phyloP scores from a whole-genome alignment of 1,140 invertebrate genomes.

The Tribolium castaneum region DNA sequence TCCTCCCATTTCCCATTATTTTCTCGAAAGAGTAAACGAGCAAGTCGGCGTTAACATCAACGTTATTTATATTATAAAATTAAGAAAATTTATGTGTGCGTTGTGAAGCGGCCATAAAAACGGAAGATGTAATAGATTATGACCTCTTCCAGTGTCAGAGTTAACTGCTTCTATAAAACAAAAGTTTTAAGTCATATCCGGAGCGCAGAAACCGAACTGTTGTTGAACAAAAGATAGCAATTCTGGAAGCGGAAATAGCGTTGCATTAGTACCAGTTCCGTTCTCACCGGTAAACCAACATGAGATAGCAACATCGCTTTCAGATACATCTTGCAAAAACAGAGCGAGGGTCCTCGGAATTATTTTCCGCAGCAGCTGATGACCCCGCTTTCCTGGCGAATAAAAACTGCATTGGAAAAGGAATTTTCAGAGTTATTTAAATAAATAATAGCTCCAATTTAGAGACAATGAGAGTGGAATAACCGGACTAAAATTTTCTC shows the following conservation, averaged over 20 bases:
- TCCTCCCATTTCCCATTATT: neutral
- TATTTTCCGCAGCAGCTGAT: too few species aligned
- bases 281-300: slow-evolving; percentile 40
- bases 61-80: neutral
- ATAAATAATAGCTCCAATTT: neutral
- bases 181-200: slow-evolving; percentile 38
- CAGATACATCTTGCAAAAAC: slow-evolving; percentile 25
- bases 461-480: neutral
- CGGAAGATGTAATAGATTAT: slow-evolving; percentile 31
- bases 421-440: neutral
- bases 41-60: neutral
- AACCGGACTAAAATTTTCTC: neutral
- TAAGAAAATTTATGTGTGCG: slow-evolving; percentile 3
- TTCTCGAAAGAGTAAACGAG: neutral
- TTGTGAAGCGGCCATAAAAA: neutral
- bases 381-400: too few species aligned
- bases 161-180: slow-evolving; percentile 34
- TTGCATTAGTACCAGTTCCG: slow-evolving; percentile 42
- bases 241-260: slow-evolving; percentile 38
- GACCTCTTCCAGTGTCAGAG: slow-evolving; percentile 7
- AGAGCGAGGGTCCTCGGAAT: neutral
- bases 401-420: too few species aligned
- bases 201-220: slow-evolving; percentile 35
- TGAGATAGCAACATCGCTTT: slow-evolving; percentile 22
- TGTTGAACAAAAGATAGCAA: slow-evolving; percentile 38